These are phyloP conservation scores for Cyprinodon variegatus DNA, from an alignment of 2,113 vertebrate genomes.

Conservation along the genomic window DNA sequence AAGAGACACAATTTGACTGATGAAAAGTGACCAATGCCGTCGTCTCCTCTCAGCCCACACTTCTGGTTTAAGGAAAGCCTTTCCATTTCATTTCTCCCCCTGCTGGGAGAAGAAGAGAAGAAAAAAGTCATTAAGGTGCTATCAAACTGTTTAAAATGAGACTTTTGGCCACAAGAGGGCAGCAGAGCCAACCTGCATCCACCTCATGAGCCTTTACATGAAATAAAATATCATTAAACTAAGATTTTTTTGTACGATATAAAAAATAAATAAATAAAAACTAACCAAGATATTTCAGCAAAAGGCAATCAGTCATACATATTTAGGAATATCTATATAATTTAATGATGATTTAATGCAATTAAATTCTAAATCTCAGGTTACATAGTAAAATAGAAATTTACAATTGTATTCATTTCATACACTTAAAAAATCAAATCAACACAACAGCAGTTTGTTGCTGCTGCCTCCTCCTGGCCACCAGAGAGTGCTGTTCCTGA, in stretches of 20 bases:
- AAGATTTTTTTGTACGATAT: no score
- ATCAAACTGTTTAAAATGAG: not conserved
- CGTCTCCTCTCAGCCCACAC: slow-evolving; percentile 84
- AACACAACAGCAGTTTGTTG: no score
- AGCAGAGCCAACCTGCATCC: not conserved
- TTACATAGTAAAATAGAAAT: not conserved
- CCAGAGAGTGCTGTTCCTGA: no score
- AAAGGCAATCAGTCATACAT: not conserved
- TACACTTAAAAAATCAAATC: no score
- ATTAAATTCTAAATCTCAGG: not conserved
- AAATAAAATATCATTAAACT: no score
- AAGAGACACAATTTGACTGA: slow-evolving; percentile 77
- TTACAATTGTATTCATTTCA: no score
- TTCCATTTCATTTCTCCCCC: slow-evolving; percentile 81
- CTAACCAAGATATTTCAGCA: not conserved
- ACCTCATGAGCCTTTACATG: not conserved
- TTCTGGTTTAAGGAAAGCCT: slow-evolving; percentile 82
- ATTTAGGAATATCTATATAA: not conserved
- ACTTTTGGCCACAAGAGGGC: not conserved
- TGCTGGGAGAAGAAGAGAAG: slow-evolving; percentile 7
- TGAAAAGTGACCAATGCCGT: slow-evolving; percentile 47
- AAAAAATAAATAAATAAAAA: not conserved
- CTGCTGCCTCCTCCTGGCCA: no score
- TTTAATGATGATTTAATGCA: no score
- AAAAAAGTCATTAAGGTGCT: not conserved